Percentiles rank a stretch among this genome's conserved stretches.
phyloP scores from a whole-genome alignment of 2,888 invertebrate species.

The Apoda limacodes region DNA sequence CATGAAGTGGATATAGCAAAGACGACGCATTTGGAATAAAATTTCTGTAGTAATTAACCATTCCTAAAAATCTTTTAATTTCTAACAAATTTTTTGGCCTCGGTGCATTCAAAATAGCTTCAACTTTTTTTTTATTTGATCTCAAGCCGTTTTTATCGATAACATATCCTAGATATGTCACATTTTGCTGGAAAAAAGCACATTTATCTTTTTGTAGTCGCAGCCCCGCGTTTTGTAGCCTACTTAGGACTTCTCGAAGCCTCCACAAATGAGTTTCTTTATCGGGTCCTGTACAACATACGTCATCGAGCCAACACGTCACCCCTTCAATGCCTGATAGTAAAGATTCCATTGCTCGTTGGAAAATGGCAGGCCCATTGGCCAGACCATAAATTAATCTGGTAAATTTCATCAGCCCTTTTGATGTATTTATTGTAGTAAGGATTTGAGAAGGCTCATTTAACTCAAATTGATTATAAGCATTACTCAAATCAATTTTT shows the following conservation, averaged over 20 bases:
- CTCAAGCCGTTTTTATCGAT: slow-evolving; percentile 9
- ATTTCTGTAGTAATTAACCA: too few relatives aligned
- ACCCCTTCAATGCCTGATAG: slow-evolving; percentile 16
- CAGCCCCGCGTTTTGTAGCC: slow-evolving; percentile 13
- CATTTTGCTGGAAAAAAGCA: slow-evolving; percentile 10
- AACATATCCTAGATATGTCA: slow-evolving; percentile 12
- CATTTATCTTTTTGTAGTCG: slow-evolving; percentile 15
- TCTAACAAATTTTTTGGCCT: slow-evolving; percentile 9
- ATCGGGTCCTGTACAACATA: slow-evolving; percentile 11
- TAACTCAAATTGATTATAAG: slow-evolving; percentile 16
- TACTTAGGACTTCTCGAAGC: slow-evolving; percentile 6
- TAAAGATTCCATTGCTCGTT: slow-evolving; percentile 14
- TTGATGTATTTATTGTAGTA: slow-evolving; percentile 18
- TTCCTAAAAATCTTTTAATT: slow-evolving; percentile 12
- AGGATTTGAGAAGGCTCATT: slow-evolving; percentile 13
- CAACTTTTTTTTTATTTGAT: slow-evolving; percentile 12
- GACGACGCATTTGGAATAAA: too few relatives aligned
- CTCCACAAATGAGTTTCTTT: slow-evolving; percentile 9
- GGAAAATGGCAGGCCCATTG: slow-evolving; percentile 17
- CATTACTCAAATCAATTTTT: slow-evolving; percentile 15
- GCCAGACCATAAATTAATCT: slow-evolving; percentile 16
- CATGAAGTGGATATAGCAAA: too few relatives aligned
- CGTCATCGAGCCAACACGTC: slow-evolving; percentile 12
- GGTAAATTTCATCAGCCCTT: slow-evolving; percentile 15
- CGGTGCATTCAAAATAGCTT: slow-evolving; percentile 9